Base-by-base conservation (phyloP, 2,888 invertebrate species). In the Euplexia lucipara region DNA sequence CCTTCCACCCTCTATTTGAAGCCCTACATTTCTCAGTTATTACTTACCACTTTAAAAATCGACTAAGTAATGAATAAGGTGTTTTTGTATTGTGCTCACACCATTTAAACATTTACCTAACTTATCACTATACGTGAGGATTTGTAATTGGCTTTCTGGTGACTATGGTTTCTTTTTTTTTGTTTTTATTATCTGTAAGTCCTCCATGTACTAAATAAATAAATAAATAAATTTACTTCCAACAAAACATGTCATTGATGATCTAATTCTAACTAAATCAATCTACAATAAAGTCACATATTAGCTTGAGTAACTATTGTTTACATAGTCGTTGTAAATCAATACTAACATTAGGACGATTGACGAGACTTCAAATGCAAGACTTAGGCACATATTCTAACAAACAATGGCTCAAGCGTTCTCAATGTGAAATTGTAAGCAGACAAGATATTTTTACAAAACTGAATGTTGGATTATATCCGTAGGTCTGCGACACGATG, bases 301-400 rank as follows among this genome's bases (percentile, higher is more conserved):
- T 70, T 53, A 39, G 45, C 35, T 30, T 20, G 14, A 35, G 39
- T 18, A 20, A 32, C 39, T 12, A 37, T 42, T 71, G 75, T 71
- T 69, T 70, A 51, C 9, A 51, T 53, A n/a, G 26, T 75, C 70
- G 61, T 71, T 70, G 76, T 71, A 61, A n/a, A 32, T 75, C 54
- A 70, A 54, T 75, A 75, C 70, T 60, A 75, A 60, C 61, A 70
- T 22, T 22, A 20, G 1, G 30, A 41, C 44, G 53, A 74, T 26
- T 30, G 9, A 67, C 67, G 41, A 54, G 16, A 68, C 67, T 48
- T 53, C 35, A 22, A 32, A 42, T 39, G 47, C 34, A 69, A 59
- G 59, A 54, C 45, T 71, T 60, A 70, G 44, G 32, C 30, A 54
- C 53, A 35, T 53, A 42, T 20, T 69, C 44, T 51, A 39, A 37